Percentiles rank a stretch among this genome's conserved stretches.
Conservation (phyloP, 2,113 vertebrate species). For the Ptilonorhynchus violaceus region DNA sequence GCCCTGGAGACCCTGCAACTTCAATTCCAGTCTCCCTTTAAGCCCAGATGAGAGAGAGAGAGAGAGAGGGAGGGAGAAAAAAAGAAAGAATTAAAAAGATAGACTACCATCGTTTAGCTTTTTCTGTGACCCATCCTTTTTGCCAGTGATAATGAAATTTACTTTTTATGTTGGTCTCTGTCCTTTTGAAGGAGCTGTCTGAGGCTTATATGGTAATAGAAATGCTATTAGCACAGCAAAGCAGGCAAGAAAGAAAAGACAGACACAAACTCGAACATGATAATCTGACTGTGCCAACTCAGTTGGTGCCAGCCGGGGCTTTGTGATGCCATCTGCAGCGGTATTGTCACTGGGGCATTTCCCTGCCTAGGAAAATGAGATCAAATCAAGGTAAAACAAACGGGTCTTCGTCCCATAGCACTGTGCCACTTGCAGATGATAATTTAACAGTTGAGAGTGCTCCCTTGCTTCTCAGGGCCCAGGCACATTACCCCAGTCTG, state of each 20-base stretch:
- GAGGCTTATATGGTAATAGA: background rate
- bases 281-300: slow-evolving; percentile 39
- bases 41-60: background rate
- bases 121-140: background rate
- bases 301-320: slow-evolving; percentile 38
- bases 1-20: slow-evolving; percentile 28
- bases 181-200: background rate
- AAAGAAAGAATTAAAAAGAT: background rate
- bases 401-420: background rate
- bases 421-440: background rate
- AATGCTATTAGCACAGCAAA: slow-evolving; percentile 35
- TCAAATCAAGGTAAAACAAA: slow-evolving; percentile 39
- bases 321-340: slow-evolving; percentile 57
- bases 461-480: background rate
- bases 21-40: slow-evolving; percentile 42
- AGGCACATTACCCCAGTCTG: background rate
- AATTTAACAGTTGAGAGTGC: background rate
- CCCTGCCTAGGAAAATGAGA: slow-evolving; percentile 28
- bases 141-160: background rate
- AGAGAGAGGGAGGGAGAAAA: background rate
- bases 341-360: slow-evolving; percentile 42
- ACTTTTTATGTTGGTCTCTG: background rate
- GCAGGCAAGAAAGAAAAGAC: background rate
- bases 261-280: slow-evolving; percentile 11
- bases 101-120: background rate